Percentiles rank a stretch among this genome's conserved stretches.
Evolutionary conservation across 2,113 vertebrate genomes (phyloP).

Genomic region (Beaufortia kweichowensis): DNA sequence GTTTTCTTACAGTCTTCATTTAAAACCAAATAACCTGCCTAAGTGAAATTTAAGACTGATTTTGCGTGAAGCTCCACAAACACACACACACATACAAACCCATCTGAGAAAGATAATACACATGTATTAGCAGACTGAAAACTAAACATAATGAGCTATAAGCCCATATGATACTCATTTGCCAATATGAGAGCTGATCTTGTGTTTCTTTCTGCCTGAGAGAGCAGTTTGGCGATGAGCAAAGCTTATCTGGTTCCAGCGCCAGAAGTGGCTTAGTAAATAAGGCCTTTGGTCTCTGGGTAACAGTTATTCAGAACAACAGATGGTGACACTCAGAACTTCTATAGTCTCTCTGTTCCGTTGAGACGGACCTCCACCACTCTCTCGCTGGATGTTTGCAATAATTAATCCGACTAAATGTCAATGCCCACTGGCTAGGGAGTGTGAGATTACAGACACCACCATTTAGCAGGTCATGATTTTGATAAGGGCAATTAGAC

Average conservation of each 20-base stretch:
- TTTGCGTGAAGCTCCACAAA: not conserved
- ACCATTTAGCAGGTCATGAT: conserved; percentile 69
- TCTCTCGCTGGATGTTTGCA: conserved; percentile 58
- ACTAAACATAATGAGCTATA: not conserved
- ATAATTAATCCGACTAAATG: conserved; percentile 74
- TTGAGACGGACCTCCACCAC: not conserved
- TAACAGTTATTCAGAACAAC: conserved; percentile 26
- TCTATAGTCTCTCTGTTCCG: conserved; percentile 11
- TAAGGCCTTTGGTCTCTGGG: conserved; percentile 21
- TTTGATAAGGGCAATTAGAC: conserved; percentile 78
- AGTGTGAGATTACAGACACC: conserved; percentile 64
- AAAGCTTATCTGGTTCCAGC: conserved; percentile 2
- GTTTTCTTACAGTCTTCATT: conserved; percentile 12
- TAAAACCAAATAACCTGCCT: not conserved
- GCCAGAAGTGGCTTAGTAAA: conserved; percentile 27
- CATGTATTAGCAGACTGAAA: not conserved
- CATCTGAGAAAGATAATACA: conserved; percentile 21
- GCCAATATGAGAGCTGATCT: conserved; percentile 10
- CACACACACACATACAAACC: not conserved
- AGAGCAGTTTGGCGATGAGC: not conserved
- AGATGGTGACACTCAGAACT: conserved; percentile 31
- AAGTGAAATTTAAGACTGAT: conserved; percentile 34
- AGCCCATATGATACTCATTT: not conserved
- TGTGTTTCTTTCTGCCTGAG: conserved; percentile 22
- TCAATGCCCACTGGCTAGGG: conserved; percentile 67